Percentiles rank a stretch among this genome's conserved stretches.
Conservation (phyloP, 2,113 vertebrate genomes). For the Atlantisia rogersi region DNA sequence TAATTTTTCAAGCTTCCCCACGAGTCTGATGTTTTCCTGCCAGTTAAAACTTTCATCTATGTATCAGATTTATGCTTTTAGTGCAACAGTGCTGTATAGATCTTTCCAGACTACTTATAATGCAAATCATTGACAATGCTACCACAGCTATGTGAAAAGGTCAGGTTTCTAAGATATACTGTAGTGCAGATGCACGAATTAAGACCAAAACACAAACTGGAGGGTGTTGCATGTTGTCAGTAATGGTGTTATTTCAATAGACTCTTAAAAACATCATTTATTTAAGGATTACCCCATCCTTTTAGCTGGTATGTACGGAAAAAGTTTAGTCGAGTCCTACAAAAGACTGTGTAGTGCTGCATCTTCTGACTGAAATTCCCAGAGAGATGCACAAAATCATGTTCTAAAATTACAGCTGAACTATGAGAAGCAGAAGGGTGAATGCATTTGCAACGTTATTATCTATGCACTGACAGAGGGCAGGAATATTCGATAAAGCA, state of each 20-base stretch:
- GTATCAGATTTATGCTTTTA: not conserved
- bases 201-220: not conserved
- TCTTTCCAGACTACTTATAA: constrained; percentile 21
- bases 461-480: constrained; percentile 32
- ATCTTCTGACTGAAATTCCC: not conserved
- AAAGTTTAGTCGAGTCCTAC: not conserved
- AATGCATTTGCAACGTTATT: constrained; percentile 45
- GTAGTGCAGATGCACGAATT: constrained; percentile 1
- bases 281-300: not conserved
- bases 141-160: not conserved
- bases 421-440: constrained; percentile 13
- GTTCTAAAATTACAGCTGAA: constrained; percentile 23
- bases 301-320: rapidly evolving
- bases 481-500: constrained; percentile 10
- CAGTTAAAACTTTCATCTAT: not conserved
- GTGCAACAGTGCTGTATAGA: not conserved
- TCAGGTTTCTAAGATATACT: constrained; percentile 14
- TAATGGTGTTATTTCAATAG: not conserved
- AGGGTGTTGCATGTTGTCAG: not conserved
- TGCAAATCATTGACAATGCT: constrained; percentile 1
- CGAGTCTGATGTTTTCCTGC: not conserved
- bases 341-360: not conserved
- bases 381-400: constrained; percentile 2
- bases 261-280: not conserved
- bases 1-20: not conserved